phyloP scores from a whole-genome alignment of 2,113 vertebrate genomes.

The Etia nguti region DNA sequence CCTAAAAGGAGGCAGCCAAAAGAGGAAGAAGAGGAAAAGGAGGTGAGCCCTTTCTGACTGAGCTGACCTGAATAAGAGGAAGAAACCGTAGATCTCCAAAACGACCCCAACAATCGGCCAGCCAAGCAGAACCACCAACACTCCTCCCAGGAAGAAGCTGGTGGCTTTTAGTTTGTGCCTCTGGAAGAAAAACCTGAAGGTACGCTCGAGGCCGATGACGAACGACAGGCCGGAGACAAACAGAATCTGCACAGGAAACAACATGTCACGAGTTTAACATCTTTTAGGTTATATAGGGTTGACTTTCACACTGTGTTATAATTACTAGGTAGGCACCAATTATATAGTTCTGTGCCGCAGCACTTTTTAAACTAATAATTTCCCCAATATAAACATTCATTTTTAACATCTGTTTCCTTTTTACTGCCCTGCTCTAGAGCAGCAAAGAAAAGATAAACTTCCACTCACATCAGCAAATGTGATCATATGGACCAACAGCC shows the following conservation, averaged over 20 bases:
- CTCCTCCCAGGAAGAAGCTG: conserved; percentile 92
- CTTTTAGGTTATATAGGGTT: neutral
- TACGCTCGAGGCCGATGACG: conserved; percentile 95
- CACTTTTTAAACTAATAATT: neutral
- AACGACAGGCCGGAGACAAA: conserved; percentile 95
- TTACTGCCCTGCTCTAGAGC: neutral
- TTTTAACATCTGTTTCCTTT: neutral
- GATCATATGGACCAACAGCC: neutral
- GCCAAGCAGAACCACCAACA: conserved; percentile 91
- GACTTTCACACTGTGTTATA: neutral
- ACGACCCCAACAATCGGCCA: conserved; percentile 96
- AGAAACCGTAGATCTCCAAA: conserved; percentile 96
- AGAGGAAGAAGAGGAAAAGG: neutral
- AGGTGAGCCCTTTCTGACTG: neutral
- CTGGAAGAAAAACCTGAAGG: conserved; percentile 98
- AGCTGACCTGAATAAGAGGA: conserved; percentile 93
- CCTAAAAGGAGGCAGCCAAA: neutral
- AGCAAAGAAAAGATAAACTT: neutral
- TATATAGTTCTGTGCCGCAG: neutral
- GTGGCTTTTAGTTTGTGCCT: conserved; percentile 97
- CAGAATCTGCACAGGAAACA: conserved; percentile 77
- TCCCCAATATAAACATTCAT: neutral
- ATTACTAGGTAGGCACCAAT: neutral
- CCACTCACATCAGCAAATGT: neutral
- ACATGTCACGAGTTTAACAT: neutral